Percentiles rank a stretch among this genome's conserved stretches.
phyloP scores from a whole-genome alignment of 2,888 invertebrate genomes.

The Sphecodes monilicornis region DNA sequence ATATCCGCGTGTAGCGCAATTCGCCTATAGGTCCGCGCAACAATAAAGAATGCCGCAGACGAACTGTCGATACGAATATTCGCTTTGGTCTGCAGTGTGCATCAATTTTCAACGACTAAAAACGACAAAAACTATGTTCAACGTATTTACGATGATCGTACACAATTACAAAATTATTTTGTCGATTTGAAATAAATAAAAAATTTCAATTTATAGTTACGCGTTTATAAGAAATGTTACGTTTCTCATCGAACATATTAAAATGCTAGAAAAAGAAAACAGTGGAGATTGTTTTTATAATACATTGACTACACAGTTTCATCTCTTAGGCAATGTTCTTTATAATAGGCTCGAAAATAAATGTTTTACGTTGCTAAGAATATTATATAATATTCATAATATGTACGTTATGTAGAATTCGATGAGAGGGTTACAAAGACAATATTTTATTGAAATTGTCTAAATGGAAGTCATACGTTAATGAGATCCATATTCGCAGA shows the following conservation, averaged over 20 bases:
- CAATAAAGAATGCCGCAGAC: conserved; percentile 27
- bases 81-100: neutral
- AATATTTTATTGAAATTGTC: neutral
- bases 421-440: neutral
- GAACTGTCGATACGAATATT: conserved; percentile 2
- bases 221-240: too few relatives aligned
- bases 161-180: neutral
- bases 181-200: neutral
- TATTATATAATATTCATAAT: neutral
- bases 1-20: conserved; percentile 33
- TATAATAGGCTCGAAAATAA: too few relatives aligned
- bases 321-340: neutral
- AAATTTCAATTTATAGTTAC: neutral
- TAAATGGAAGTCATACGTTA: neutral
- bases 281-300: neutral
- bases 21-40: neutral
- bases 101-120: neutral
- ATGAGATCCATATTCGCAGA: neutral
- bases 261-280: neutral
- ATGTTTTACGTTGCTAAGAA: too few relatives aligned
- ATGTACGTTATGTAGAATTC: neutral
- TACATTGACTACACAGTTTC: neutral
- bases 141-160: neutral
- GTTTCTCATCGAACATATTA: neutral
- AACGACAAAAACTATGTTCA: neutral